These are phyloP conservation scores for Romanomermis culicivorax DNA, from an alignment of 2,888 invertebrate genomes.

Conservation along the genomic window DNA sequence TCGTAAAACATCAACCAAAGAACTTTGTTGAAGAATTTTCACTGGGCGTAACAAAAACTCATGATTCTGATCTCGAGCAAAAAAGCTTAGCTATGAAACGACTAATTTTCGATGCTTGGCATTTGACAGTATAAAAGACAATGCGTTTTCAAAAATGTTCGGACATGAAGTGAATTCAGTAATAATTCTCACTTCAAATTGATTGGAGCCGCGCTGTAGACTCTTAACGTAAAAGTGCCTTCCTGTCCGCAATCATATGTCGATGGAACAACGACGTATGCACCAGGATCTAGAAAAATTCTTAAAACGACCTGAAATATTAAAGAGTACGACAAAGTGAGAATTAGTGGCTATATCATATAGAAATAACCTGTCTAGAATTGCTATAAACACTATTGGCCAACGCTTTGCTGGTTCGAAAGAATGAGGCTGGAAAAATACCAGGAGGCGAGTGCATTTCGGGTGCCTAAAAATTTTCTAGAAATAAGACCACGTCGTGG, in stretches of 20 bases:
- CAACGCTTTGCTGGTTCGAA: slow-evolving; percentile 61
- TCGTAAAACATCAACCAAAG: too few species aligned
- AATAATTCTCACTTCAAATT: slow-evolving; percentile 9
- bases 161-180: too few species aligned
- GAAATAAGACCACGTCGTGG: too few species aligned
- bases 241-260: slow-evolving; percentile 76
- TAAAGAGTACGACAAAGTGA: background rate
- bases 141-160: too few species aligned
- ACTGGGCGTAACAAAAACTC: too few species aligned
- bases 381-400: slow-evolving; percentile 77
- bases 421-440: slow-evolving; percentile 37
- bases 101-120: too few species aligned
- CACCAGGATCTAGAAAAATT: slow-evolving; percentile 54
- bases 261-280: slow-evolving; percentile 64
- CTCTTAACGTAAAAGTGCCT: slow-evolving; percentile 61
- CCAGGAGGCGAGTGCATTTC: background rate
- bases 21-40: too few species aligned
- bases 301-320: slow-evolving; percentile 41
- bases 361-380: slow-evolving; percentile 50
- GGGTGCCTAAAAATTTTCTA: too few species aligned
- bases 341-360: background rate
- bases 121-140: too few species aligned
- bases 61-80: too few species aligned
- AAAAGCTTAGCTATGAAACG: too few species aligned
- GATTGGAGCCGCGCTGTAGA: slow-evolving; percentile 39